Base-by-base conservation (phyloP, 2,113 vertebrate species). In the Platycercus adscitus region DNA sequence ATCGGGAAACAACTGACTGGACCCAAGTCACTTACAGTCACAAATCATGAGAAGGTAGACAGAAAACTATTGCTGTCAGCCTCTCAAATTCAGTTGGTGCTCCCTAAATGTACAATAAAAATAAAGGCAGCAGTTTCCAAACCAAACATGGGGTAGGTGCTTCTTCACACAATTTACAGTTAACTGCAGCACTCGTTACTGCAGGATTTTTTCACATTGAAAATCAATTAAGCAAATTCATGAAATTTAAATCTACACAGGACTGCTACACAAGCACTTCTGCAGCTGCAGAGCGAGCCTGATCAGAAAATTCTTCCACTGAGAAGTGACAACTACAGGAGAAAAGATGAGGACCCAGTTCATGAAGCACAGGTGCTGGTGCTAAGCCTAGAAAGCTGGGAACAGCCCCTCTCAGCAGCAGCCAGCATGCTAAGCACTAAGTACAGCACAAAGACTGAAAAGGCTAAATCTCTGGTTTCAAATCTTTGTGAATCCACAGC, bases 231-330 rank as follows among this genome's bases (percentile, higher is more conserved):
- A 29, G 52, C 39, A 72, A 81, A 87, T 93, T 87, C 35, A 70
- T 79, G 31, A 66, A 75, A 91, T 55, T 58, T 55, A 85, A 85
- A 85, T 75, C 70, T 81, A 17, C n/a, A 79, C 65, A 96, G 17
- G 33, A 89, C 35, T 89, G 81, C 87, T 87, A 55, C 5, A 29
- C 47, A 94, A 91, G 88, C 89, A 94, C 29, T 94, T 93, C 65
- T 76, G 73, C 89, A 95, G 77, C 89, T 79, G 87, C 84, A 84
- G 28, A 93, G 81, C 28, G 68, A 87, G 81, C 44, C 52, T 85
- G 47, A 78, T 66, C 73, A 89, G 47, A 78, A 52, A 70, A 84
- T 77, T 87, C 23, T 89, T 91, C 81, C 39, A 64, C 65, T 85
- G 56, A 84, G 39, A 96, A 96, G 52, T 47, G 20, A 66, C 80